These are phyloP conservation scores for Sthenelais limicola DNA, from an alignment of 2,888 invertebrate genomes.

Conservation along the genomic window DNA sequence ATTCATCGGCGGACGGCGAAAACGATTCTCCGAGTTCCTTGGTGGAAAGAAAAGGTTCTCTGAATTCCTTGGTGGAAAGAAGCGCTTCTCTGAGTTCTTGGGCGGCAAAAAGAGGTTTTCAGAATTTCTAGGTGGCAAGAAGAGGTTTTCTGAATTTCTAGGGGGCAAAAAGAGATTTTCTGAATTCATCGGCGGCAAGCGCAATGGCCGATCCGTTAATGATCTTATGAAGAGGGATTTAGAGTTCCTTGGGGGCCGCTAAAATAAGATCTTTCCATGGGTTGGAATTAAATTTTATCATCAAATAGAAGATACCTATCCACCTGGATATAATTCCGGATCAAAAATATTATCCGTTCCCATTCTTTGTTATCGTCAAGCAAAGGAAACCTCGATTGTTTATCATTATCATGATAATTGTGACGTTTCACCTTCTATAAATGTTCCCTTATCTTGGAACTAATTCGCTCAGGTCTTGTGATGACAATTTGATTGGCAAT, in stretches of 20 bases:
- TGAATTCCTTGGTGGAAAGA: constrained; percentile 43
- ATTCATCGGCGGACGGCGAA: constrained; percentile 47
- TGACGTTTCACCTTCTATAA: too few species aligned
- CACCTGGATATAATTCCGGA: too few species aligned
- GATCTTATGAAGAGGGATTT: constrained; percentile 32
- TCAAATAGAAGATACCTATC: too few species aligned
- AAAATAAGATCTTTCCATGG: too few species aligned
- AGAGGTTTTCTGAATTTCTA: constrained; percentile 42
- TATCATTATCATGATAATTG: too few species aligned
- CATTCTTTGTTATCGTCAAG: too few species aligned
- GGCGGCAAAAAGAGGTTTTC: constrained; percentile 48
- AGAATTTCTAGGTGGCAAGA: constrained; percentile 49
- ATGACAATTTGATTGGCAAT: too few species aligned
- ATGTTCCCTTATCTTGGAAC: too few species aligned
- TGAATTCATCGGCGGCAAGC: constrained; percentile 41
- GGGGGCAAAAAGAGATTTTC: constrained; percentile 42
- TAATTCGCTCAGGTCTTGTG: too few species aligned
- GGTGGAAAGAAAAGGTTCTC: constrained; percentile 44
- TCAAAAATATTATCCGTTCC: too few species aligned
- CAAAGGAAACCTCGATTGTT: too few species aligned
- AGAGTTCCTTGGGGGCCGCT: constrained; percentile 41
- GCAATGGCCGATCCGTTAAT: neutral
- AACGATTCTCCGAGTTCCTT: constrained; percentile 47
- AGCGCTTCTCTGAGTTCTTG: constrained; percentile 44
- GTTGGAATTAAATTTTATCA: too few species aligned